phyloP scores from a whole-genome alignment of 2,888 invertebrate genomes.

The Habroteleia sp. region DNA sequence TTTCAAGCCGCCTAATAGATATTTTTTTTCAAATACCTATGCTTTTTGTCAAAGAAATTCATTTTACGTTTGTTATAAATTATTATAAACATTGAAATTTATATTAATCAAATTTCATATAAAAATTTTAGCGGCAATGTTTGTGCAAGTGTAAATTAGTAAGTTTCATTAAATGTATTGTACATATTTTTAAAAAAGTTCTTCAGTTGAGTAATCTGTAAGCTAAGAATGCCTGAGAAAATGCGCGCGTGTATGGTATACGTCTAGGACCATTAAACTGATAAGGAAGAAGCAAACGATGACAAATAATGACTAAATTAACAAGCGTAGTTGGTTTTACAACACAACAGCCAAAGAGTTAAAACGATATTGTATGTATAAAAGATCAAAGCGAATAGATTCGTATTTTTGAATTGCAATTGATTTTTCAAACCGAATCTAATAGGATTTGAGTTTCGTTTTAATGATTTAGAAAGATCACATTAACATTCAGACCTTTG shows the following conservation, averaged over 20 bases:
- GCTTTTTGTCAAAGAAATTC: slow-evolving; percentile 9
- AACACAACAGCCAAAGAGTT: slow-evolving; percentile 31
- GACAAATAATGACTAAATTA: slow-evolving; percentile 34
- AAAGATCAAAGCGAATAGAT: slow-evolving; percentile 16
- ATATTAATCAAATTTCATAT: too few species aligned
- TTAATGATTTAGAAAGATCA: slow-evolving; percentile 1
- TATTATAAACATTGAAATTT: neutral
- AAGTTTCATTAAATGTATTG: slow-evolving; percentile 72
- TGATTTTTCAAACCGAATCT: neutral
- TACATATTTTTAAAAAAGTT: slow-evolving; percentile 74
- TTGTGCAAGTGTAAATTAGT: slow-evolving; percentile 73
- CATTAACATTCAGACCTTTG: slow-evolving; percentile 1
- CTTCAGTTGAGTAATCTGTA: slow-evolving; percentile 60
- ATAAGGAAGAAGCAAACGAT: slow-evolving; percentile 19
- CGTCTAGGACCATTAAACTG: slow-evolving; percentile 24
- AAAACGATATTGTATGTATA: slow-evolving; percentile 10
- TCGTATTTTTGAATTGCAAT: neutral
- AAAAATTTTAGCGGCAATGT: slow-evolving; percentile 31
- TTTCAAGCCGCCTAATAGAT: slow-evolving; percentile 5
- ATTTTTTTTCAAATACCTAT: neutral
- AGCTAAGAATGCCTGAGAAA: slow-evolving; percentile 13
- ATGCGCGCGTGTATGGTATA: slow-evolving; percentile 19
- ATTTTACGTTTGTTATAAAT: slow-evolving; percentile 1
- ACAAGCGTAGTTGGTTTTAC: slow-evolving; percentile 10
- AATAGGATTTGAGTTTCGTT: neutral